Evolutionary conservation across 2,113 vertebrate species (phyloP), one percentile per base, ranked within the genome.

Genomic region (Lichenostomus cassidix): DNA sequence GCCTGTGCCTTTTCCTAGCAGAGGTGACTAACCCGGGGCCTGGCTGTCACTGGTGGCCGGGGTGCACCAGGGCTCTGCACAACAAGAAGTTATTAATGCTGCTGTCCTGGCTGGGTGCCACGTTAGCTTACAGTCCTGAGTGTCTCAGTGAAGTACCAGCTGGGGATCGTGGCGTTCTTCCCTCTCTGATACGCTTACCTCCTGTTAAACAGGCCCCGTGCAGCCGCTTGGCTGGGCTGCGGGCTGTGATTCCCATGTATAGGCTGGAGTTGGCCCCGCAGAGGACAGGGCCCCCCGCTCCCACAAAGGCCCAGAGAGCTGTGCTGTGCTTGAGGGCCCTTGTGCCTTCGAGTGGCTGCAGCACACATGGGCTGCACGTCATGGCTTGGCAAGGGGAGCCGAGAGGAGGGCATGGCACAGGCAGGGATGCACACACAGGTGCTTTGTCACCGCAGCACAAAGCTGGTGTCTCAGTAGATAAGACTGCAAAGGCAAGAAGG

Each of bases 81-180:
- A 96, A 88, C 71, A 94, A 94, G 83, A 80, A 92, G 93, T 92
- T 96, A 74, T 87, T 96, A 96, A 73, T 82, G 88, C 94, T 60
- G 83, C 64, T 82, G 58, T 60, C 88, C 95, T 97, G 96, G 96
- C 95, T 37, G 85, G 35, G 44, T 89, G 94, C 95, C 95, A 96
- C 0, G 1, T 55, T 81, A 92, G 92, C 96, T 95, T 89, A 60
- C 92, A 95, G 94, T 76, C 80, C 89, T 9, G 86, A 94, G 94
- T 93, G 90, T 64, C 80, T 96, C 9, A 0, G 79, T 96, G 89
- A 92, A 97, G 94, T 13, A 92, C 69, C 95, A 96, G 96, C 93
- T 96, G 96, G 95, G 86, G 71, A 84, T 92, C 0, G 11, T 94
- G 94, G 93, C 93, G 79, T 87, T 46, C 92, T 94, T 96, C 92